A percentile compares a stretch with the other conserved stretches of the same genome.
Conservation (phyloP, 2,888 invertebrate genomes). For the Pogonocherus hispidulus region DNA sequence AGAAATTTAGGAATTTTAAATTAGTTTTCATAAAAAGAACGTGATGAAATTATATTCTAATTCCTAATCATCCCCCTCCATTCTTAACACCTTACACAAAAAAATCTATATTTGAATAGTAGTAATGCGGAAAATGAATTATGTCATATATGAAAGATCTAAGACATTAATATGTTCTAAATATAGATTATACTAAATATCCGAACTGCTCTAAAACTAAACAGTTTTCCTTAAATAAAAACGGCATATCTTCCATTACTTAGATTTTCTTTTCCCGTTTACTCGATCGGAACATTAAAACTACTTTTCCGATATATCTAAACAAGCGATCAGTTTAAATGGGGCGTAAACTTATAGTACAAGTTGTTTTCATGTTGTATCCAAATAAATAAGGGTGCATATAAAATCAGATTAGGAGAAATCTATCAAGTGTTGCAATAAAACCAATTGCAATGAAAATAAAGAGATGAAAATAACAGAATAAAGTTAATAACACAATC, state of each 20-base stretch:
- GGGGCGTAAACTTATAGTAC: not conserved
- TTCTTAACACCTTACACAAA: too few species aligned
- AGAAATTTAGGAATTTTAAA: too few species aligned
- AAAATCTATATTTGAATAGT: too few species aligned
- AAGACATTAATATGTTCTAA: not conserved
- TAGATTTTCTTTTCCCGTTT: not conserved
- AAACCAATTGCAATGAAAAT: too few species aligned
- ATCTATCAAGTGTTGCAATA: too few species aligned
- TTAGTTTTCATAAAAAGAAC: too few species aligned
- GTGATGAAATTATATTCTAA: too few species aligned
- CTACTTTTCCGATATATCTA: not conserved
- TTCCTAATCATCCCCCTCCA: too few species aligned
- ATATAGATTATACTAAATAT: not conserved
- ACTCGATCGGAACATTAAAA: not conserved
- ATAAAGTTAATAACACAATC: too few species aligned
- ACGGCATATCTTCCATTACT: not conserved
- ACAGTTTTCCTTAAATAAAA: not conserved
- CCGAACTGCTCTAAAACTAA: not conserved
- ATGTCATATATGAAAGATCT: too few species aligned
- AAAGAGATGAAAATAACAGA: too few species aligned
- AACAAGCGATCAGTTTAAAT: not conserved
- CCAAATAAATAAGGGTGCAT: not conserved
- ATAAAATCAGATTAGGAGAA: not conserved
- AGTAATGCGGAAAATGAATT: too few species aligned
- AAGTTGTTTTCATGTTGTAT: not conserved